These are phyloP conservation scores for Autographa pulchrina DNA, from an alignment of 2,888 invertebrate genomes.

Conservation along the genomic window DNA sequence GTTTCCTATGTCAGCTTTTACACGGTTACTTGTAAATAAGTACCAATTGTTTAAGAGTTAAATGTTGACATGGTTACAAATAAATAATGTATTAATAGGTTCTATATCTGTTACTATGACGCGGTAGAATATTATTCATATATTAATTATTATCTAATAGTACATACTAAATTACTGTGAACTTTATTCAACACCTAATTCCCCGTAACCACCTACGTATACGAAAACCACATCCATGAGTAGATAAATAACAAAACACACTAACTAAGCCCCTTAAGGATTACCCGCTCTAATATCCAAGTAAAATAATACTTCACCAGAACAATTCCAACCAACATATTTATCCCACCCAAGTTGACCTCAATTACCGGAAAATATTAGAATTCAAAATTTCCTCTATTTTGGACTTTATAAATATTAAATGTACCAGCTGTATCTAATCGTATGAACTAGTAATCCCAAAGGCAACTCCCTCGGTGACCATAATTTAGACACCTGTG, in stretches of 20 bases:
- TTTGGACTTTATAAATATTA: slow-evolving; percentile 50
- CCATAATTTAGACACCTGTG: slow-evolving; percentile 44
- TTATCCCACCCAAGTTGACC: slow-evolving; percentile 27
- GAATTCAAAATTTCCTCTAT: slow-evolving; percentile 25
- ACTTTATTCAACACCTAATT: not conserved
- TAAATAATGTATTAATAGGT: too few relatives aligned
- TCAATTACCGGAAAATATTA: slow-evolving; percentile 37
- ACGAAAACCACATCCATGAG: not conserved
- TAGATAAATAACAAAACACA: not conserved
- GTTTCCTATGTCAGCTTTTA: too few relatives aligned
- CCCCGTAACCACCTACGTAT: not conserved
- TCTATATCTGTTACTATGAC: too few relatives aligned
- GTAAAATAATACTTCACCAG: not conserved
- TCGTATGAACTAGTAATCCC: slow-evolving; percentile 46
- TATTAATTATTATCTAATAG: not conserved
- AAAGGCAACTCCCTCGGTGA: slow-evolving; percentile 28
- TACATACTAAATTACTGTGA: not conserved
- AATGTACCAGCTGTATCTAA: slow-evolving; percentile 40
- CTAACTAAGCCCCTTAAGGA: not conserved
- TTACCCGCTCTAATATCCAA: not conserved
- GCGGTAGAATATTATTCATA: too few relatives aligned
- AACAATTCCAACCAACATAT: not conserved
- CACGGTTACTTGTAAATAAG: too few relatives aligned
- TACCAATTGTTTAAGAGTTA: too few relatives aligned
- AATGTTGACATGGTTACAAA: too few relatives aligned